Conservation (phyloP, 2,888 invertebrate genomes). For the Metalampra italica region DNA sequence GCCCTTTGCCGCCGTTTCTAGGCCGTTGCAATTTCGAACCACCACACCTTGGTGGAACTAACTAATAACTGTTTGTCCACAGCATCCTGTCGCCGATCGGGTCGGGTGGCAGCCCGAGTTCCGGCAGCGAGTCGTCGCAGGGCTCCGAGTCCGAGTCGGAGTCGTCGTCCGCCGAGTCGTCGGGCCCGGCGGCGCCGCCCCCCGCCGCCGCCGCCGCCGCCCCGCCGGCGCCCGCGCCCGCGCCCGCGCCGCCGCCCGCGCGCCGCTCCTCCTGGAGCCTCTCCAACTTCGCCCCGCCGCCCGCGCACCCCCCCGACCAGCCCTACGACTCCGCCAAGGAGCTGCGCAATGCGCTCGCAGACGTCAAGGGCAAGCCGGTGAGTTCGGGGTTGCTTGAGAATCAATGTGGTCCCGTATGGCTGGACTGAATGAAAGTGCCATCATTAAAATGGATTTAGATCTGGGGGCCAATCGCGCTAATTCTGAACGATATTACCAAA, state of each 20-base stretch:
- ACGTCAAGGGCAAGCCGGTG: slow-evolving; percentile 69
- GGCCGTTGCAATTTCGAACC: too few species aligned
- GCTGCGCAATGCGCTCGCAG: slow-evolving; percentile 75
- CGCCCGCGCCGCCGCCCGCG: slow-evolving; percentile 53
- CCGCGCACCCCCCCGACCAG: slow-evolving; percentile 53
- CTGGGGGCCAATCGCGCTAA: too few species aligned
- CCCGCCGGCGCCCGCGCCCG: slow-evolving; percentile 33
- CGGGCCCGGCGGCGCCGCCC: slow-evolving; percentile 34
- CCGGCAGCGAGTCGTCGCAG: slow-evolving; percentile 79
- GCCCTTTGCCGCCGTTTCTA: too few species aligned
- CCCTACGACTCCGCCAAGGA: slow-evolving; percentile 76
- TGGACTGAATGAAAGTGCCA: too few species aligned
- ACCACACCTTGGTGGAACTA: too few species aligned
- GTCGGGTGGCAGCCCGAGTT: slow-evolving; percentile 62
- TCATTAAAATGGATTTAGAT: too few species aligned
- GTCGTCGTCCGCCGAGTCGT: slow-evolving; percentile 75
- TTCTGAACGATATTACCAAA: too few species aligned
- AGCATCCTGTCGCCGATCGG: slow-evolving; percentile 69
- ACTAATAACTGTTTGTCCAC: slow-evolving; percentile 12
- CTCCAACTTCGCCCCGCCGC: slow-evolving; percentile 63
- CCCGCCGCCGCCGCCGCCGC: slow-evolving; percentile 30
- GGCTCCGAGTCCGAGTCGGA: slow-evolving; percentile 80
- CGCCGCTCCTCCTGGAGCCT: slow-evolving; percentile 72
- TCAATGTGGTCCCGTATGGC: too few species aligned
- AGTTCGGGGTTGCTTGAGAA: slow-evolving; percentile 21